Evolutionary conservation across 2,113 vertebrate genomes (phyloP).

Genomic region (Theristicus caerulescens): DNA sequence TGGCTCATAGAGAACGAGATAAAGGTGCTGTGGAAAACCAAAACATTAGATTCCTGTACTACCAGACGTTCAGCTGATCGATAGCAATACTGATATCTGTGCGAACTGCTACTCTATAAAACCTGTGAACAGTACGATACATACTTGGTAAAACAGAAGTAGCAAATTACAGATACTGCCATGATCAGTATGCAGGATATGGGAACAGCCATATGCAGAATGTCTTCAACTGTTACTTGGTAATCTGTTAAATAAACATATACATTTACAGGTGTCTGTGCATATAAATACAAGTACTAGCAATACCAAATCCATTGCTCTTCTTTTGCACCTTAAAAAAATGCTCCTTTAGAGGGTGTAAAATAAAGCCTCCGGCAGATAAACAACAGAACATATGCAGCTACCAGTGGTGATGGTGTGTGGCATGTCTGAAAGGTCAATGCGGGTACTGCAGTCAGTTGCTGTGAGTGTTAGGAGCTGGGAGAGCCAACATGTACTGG

Average conservation of each 20-base stretch:
- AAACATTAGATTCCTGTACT: background rate
- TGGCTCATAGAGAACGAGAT: background rate
- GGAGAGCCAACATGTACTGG: background rate
- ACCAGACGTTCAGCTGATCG: background rate
- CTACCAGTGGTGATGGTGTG: fast-evolving
- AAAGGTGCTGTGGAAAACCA: background rate
- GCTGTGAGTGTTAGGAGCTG: background rate
- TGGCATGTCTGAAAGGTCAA: background rate
- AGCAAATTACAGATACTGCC: conserved; percentile 41
- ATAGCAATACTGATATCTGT: background rate
- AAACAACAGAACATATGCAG: background rate
- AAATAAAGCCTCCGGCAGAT: background rate
- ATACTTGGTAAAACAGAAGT: conserved; percentile 67
- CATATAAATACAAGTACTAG: background rate
- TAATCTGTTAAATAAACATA: conserved; percentile 50
- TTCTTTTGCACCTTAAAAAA: background rate
- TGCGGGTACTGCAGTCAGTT: background rate
- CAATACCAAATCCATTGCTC: background rate
- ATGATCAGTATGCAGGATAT: conserved; percentile 51
- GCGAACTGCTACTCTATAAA: background rate
- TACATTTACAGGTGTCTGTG: background rate
- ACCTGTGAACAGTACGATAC: background rate
- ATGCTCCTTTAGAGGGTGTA: background rate
- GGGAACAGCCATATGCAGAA: conserved; percentile 20
- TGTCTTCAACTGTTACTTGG: background rate